Percentiles rank a stretch among this genome's conserved stretches.
phyloP scores from a whole-genome alignment of 2,888 invertebrate species.

The Tubulanus polymorphus region DNA sequence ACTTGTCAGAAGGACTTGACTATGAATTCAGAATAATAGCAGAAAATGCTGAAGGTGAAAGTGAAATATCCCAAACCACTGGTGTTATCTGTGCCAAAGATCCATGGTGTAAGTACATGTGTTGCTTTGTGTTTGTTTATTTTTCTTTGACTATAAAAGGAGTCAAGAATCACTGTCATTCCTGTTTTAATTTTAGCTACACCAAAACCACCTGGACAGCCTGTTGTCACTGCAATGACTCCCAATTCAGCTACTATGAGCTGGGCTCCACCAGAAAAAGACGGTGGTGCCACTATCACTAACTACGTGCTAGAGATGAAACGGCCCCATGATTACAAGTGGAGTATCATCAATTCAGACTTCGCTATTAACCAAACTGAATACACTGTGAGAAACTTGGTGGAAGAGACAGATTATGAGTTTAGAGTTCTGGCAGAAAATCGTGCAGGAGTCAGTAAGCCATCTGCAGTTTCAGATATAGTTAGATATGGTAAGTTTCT shows the following conservation, averaged over 20 bases:
- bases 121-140: not conserved
- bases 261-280: constrained; percentile 25
- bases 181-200: constrained; percentile 15
- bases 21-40: constrained; percentile 84
- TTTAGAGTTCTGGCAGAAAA: constrained; percentile 83
- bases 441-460: constrained; percentile 83
- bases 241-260: constrained; percentile 21
- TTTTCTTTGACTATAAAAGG: not conserved
- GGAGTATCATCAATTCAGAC: constrained; percentile 18
- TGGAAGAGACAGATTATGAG: constrained; percentile 59
- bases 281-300: constrained; percentile 29
- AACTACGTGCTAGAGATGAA: constrained; percentile 27
- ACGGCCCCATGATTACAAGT: constrained; percentile 8
- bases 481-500: constrained; percentile 61
- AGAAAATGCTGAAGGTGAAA: constrained; percentile 72
- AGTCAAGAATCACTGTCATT: not conserved
- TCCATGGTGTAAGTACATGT: constrained; percentile 23
- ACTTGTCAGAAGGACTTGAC: constrained; percentile 23
- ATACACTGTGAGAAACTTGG: constrained; percentile 19
- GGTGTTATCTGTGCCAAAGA: constrained; percentile 25
- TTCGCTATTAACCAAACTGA: constrained; percentile 14
- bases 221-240: constrained; percentile 22
- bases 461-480: constrained; percentile 65
- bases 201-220: constrained; percentile 19
- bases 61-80: constrained; percentile 21